Percentiles rank a stretch among this genome's conserved stretches.
These are phyloP conservation scores for Eristalinus sepulchralis DNA, from an alignment of 2,888 invertebrate genomes.

Conservation along the genomic window DNA sequence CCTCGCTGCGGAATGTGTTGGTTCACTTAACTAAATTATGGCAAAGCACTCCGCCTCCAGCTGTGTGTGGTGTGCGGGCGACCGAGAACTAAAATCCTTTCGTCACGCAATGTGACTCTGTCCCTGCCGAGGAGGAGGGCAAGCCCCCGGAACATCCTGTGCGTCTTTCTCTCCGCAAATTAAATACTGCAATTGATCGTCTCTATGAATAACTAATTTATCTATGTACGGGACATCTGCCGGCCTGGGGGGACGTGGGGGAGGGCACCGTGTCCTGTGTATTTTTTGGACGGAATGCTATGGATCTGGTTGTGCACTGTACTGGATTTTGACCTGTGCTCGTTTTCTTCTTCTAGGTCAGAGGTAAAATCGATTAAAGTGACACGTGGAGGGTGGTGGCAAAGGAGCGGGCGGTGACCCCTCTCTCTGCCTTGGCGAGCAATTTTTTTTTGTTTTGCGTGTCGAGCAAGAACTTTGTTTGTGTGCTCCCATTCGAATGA, in stretches of 20 bases:
- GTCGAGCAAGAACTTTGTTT: not conserved
- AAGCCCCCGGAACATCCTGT: not conserved
- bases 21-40: conserved; percentile 58
- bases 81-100: conserved; percentile 38
- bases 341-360: conserved; percentile 33
- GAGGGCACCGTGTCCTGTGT: not conserved
- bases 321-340: conserved; percentile 40
- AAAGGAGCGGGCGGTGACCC: not conserved
- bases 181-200: conserved; percentile 51
- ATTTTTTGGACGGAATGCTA: not conserved
- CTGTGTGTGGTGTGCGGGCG: conserved; percentile 5
- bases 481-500: conserved; percentile 31
- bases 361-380: conserved; percentile 42
- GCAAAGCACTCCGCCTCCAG: conserved; percentile 36
- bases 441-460: conserved; percentile 40
- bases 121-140: too few species aligned
- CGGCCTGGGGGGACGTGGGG: too few species aligned
- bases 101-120: conserved; percentile 9
- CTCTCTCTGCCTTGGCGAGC: conserved; percentile 15
- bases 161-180: conserved; percentile 11
- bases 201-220: conserved; percentile 47
- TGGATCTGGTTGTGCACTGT: not conserved
- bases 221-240: not conserved
- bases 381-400: not conserved
- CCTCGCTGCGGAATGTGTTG: conserved; percentile 26